Conservation (phyloP, 1,140 invertebrate species). For the Drosophila mayri region DNA sequence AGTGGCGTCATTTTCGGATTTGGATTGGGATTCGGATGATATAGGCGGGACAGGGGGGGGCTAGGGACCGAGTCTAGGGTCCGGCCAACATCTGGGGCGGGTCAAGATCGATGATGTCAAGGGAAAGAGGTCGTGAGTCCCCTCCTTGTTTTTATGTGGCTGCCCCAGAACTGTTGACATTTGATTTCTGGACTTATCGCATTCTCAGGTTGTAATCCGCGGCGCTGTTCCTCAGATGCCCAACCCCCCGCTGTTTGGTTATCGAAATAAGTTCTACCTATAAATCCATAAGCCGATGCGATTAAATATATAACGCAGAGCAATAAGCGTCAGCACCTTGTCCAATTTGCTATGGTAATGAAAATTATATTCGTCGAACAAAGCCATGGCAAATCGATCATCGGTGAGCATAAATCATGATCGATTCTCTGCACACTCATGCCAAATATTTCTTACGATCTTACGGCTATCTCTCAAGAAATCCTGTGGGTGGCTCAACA, state of each 20-base stretch:
- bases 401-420: slow-evolving; percentile 73
- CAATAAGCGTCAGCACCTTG: slow-evolving; percentile 83
- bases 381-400: slow-evolving; percentile 69
- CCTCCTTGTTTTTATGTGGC: slow-evolving; percentile 4
- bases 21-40: slow-evolving; percentile 51
- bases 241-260: slow-evolving; percentile 46
- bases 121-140: slow-evolving; percentile 45
- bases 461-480: slow-evolving; percentile 9
- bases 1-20: slow-evolving; percentile 71
- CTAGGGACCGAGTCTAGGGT: background rate
- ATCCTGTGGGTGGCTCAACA: slow-evolving; percentile 75
- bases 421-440: slow-evolving; percentile 50
- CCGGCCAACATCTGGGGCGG: slow-evolving; percentile 64
- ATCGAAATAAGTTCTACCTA: slow-evolving; percentile 22
- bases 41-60: background rate
- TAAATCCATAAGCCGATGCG: slow-evolving; percentile 17
- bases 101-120: slow-evolving; percentile 81
- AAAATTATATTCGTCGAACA: slow-evolving; percentile 74
- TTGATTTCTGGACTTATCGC: slow-evolving; percentile 47
- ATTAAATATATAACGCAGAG: slow-evolving; percentile 61
- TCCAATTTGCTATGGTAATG: slow-evolving; percentile 84
- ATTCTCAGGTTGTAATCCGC: slow-evolving; percentile 49
- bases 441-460: slow-evolving; percentile 18
- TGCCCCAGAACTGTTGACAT: slow-evolving; percentile 54
- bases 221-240: slow-evolving; percentile 30